These are phyloP conservation scores for Dryobotodes eremita DNA, from an alignment of 2,888 invertebrate species.

Conservation along the genomic window DNA sequence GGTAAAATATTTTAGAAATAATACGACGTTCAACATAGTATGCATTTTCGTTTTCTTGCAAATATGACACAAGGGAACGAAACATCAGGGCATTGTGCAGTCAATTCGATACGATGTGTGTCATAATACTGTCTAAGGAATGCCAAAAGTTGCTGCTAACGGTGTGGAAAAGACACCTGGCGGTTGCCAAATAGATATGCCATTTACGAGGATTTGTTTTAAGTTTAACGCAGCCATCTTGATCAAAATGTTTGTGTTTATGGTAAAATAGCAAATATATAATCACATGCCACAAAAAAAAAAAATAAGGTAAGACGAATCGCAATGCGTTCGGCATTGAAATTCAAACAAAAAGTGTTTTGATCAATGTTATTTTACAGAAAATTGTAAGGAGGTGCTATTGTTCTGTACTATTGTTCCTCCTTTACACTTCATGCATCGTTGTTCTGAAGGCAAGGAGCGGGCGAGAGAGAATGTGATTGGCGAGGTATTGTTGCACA, in stretches of 20 bases:
- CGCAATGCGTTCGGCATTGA: too few relatives aligned
- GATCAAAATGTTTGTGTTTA: neutral
- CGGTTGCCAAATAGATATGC: neutral
- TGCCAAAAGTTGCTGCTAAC: neutral
- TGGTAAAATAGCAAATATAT: neutral
- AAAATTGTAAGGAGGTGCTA: too few relatives aligned
- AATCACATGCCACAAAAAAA: neutral
- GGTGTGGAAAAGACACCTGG: too few relatives aligned
- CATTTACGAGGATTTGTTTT: too few relatives aligned
- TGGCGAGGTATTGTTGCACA: neutral
- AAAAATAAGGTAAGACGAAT: neutral
- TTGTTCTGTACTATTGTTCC: too few relatives aligned
- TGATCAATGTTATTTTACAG: too few relatives aligned
- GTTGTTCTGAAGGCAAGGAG: neutral
- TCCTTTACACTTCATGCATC: neutral
- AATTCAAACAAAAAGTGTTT: too few relatives aligned
- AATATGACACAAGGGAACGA: neutral
- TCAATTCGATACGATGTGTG: neutral
- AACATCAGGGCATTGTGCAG: neutral
- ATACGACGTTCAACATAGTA: neutral
- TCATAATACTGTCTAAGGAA: neutral
- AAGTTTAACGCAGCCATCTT: too few relatives aligned
- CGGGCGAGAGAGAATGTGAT: conserved; percentile 16
- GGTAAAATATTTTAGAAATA: neutral
- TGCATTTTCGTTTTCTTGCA: neutral